phyloP scores from a whole-genome alignment of 2,888 invertebrate genomes.

The Coelopa pilipes region DNA sequence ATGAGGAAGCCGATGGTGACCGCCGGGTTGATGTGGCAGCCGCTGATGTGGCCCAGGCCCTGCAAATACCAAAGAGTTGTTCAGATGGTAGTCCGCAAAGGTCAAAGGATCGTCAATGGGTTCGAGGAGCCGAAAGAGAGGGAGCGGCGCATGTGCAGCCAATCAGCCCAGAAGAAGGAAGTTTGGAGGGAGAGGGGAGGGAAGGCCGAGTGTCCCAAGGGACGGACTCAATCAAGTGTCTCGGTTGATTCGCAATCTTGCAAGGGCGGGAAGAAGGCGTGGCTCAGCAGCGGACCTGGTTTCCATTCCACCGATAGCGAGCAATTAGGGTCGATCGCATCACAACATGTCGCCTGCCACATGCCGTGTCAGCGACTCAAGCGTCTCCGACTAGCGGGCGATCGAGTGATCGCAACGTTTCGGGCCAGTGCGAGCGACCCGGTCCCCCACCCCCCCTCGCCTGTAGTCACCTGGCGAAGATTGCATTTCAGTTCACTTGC shows the following conservation, averaged over 20 bases:
- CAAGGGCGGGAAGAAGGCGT: neutral
- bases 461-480: too few species aligned
- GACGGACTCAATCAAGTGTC: neutral
- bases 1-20: slow-evolving; percentile 85
- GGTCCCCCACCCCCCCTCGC: too few species aligned
- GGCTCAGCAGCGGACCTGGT: neutral
- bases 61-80: slow-evolving; percentile 64
- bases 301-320: too few species aligned
- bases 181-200: neutral
- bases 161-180: neutral
- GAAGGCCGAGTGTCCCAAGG: neutral
- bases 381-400: too few species aligned
- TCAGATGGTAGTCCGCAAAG: neutral
- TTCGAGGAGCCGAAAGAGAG: too few species aligned
- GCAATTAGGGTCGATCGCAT: too few species aligned
- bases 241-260: neutral
- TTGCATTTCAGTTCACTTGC: too few species aligned
- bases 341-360: too few species aligned
- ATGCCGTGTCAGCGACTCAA: too few species aligned
- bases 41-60: slow-evolving; percentile 87
- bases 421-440: too few species aligned
- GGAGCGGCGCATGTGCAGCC: neutral
- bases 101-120: too few species aligned
- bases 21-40: slow-evolving; percentile 93
- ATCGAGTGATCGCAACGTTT: too few species aligned